Percentiles rank a stretch among this genome's conserved stretches.
These are phyloP conservation scores for Mamestra brassicae DNA, from an alignment of 2,888 invertebrate species.

Conservation along the genomic window DNA sequence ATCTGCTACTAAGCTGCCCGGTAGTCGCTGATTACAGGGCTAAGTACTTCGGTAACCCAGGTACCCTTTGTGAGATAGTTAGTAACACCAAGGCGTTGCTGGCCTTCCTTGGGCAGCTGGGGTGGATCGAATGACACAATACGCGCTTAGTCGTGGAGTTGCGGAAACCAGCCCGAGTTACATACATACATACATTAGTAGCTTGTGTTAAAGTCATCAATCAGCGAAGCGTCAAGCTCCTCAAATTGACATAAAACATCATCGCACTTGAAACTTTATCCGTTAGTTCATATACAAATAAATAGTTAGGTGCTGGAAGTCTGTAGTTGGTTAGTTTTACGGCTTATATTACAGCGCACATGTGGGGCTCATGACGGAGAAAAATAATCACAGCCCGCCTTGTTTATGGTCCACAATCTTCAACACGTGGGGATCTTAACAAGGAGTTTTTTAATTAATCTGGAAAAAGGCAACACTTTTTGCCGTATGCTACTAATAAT, in stretches of 20 bases:
- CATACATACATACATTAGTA: background rate
- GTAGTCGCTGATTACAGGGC: too few species aligned
- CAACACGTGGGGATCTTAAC: constrained; percentile 56
- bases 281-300: constrained; percentile 38
- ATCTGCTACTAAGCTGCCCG: too few species aligned
- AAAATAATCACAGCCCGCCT: constrained; percentile 62
- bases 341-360: constrained; percentile 54
- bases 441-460: constrained; percentile 49
- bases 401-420: constrained; percentile 57
- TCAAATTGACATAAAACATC: constrained; percentile 22
- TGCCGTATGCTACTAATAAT: background rate
- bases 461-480: constrained; percentile 11
- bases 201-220: background rate
- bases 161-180: too few species aligned
- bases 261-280: constrained; percentile 29
- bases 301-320: constrained; percentile 33
- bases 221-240: background rate
- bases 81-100: too few species aligned
- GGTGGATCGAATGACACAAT: too few species aligned
- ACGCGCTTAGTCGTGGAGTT: too few species aligned
- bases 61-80: too few species aligned
- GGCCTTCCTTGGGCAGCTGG: too few species aligned
- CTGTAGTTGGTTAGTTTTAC: constrained; percentile 38
- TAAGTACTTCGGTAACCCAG: too few species aligned
- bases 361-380: constrained; percentile 60